phyloP scores from a whole-genome alignment of 2,113 vertebrate genomes.

The Egretta garzetta region DNA sequence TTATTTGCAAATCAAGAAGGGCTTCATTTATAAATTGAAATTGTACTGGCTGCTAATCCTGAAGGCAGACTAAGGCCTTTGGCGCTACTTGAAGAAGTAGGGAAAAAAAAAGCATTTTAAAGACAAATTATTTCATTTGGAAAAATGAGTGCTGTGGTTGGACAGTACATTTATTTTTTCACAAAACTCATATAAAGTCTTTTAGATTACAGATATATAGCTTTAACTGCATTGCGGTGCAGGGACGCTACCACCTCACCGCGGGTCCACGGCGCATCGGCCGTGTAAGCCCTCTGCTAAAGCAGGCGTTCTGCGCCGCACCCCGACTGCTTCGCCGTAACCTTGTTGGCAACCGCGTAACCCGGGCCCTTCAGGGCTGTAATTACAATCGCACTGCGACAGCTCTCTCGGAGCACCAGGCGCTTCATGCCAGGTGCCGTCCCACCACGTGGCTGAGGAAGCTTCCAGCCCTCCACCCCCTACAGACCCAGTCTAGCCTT shows the following conservation, averaged over 20 bases:
- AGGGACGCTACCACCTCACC: rapidly evolving
- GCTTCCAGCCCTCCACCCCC: neutral
- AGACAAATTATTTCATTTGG: slow-evolving; percentile 61
- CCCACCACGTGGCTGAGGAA: neutral
- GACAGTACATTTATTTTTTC: slow-evolving; percentile 4
- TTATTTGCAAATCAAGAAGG: slow-evolving; percentile 39
- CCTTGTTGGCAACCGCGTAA: rapidly evolving
- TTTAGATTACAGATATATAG: neutral
- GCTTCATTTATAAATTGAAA: slow-evolving; percentile 34
- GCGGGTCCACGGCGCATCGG: rapidly evolving
- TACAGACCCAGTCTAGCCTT: rapidly evolving
- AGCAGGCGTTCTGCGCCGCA: rapidly evolving
- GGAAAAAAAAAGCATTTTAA: neutral
- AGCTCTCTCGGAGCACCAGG: neutral
- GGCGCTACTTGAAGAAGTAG: neutral
- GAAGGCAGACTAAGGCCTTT: neutral
- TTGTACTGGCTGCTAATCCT: slow-evolving; percentile 10
- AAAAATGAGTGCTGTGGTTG: slow-evolving; percentile 44
- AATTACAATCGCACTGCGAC: neutral
- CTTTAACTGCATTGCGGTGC: rapidly evolving
- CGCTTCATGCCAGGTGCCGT: neutral
- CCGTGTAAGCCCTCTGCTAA: rapidly evolving
- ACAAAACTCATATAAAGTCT: neutral
- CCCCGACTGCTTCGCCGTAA: neutral
- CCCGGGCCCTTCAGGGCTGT: neutral